A percentile compares a stretch with the other conserved stretches of the same genome.
Conservation (phyloP, 92 coral and sea anemone genomes). For the Pocillopora meandrina region DNA sequence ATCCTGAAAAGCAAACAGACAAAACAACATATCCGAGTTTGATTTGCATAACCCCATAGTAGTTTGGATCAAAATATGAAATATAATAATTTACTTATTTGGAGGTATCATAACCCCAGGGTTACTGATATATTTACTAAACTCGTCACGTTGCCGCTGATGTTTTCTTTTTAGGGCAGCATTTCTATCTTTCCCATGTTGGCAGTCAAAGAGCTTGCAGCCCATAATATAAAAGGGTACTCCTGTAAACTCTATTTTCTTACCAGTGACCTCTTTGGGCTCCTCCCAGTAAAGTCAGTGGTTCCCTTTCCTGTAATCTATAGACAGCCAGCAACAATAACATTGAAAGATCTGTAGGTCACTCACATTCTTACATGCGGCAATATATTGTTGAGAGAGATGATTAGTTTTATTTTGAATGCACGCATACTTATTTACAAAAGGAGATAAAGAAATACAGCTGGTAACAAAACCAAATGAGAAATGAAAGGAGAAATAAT, state of each 20-base stretch:
- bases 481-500: too few species aligned
- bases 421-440: too few species aligned
- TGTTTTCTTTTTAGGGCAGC: conserved; percentile 5
- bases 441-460: too few species aligned
- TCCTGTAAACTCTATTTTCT: background rate
- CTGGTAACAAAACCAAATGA: too few species aligned
- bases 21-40: background rate
- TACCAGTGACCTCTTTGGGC: conserved; percentile 44
- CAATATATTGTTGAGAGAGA: too few species aligned
- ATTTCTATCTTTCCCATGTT: conserved; percentile 1
- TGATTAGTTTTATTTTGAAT: too few species aligned
- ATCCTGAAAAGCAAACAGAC: background rate
- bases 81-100: too few species aligned
- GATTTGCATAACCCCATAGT: too few species aligned
- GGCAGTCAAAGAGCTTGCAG: conserved; percentile 8
- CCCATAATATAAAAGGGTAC: background rate
- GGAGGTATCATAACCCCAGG: too few species aligned
- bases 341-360: background rate
- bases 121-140: background rate
- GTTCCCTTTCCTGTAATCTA: conserved; percentile 28
- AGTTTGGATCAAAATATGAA: too few species aligned
- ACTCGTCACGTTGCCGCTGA: background rate
- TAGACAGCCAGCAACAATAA: background rate
- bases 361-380: background rate
- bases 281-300: conserved; percentile 59